These are phyloP conservation scores for Hoplodrina blanda DNA, from an alignment of 2,888 invertebrate genomes.

Conservation along the genomic window DNA sequence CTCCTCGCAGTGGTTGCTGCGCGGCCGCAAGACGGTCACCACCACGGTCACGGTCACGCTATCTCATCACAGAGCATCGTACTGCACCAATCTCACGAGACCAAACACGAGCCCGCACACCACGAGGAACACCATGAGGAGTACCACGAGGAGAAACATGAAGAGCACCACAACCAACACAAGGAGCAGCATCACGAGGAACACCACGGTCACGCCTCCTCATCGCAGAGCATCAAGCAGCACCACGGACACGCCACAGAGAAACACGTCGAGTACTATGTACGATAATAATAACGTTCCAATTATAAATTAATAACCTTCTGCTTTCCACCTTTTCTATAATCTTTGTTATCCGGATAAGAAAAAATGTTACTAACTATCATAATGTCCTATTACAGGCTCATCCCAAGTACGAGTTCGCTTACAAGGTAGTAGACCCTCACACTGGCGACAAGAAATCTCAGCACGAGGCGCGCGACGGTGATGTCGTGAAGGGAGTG, in stretches of 20 bases:
- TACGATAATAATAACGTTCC: constrained; percentile 16
- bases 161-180: background rate
- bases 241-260: constrained; percentile 50
- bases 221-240: background rate
- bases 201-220: constrained; percentile 43
- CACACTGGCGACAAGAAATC: constrained; percentile 90
- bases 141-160: background rate
- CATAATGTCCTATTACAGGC: constrained; percentile 61
- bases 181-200: background rate
- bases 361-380: no score
- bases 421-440: constrained; percentile 87
- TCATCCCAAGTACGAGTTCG: constrained; percentile 88
- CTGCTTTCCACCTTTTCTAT: no score
- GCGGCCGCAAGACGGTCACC: constrained; percentile 51
- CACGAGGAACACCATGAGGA: constrained; percentile 13
- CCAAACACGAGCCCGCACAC: background rate
- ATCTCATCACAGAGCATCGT: constrained; percentile 72
- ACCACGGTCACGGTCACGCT: constrained; percentile 69
- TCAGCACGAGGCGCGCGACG: constrained; percentile 88
- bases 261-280: constrained; percentile 58
- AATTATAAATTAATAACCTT: no score
- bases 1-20: constrained; percentile 43
- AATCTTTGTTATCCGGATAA: no score
- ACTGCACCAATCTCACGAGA: background rate
- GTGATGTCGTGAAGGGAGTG: constrained; percentile 90